These are phyloP conservation scores for Cheilosia urbana DNA, from an alignment of 2,888 invertebrate genomes.

Conservation along the genomic window DNA sequence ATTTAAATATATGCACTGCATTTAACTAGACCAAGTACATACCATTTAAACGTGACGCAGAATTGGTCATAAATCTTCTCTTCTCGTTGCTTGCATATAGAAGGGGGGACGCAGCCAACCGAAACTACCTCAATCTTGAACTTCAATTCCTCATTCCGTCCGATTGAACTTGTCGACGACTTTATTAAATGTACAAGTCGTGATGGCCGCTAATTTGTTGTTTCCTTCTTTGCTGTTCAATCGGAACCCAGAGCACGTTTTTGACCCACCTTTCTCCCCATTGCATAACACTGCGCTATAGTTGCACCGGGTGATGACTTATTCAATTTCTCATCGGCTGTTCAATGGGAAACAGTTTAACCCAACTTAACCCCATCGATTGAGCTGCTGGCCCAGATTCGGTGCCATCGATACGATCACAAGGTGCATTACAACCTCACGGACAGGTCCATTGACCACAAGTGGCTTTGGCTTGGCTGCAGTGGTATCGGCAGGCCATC, in stretches of 20 bases:
- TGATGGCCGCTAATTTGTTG: constrained; percentile 63
- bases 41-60: constrained; percentile 61
- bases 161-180: constrained; percentile 56
- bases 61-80: constrained; percentile 50
- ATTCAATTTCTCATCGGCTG: constrained; percentile 27
- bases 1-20: constrained; percentile 7
- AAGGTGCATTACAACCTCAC: constrained; percentile 42
- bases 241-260: constrained; percentile 63
- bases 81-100: constrained; percentile 4
- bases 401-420: constrained; percentile 11
- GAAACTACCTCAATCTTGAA: constrained; percentile 45
- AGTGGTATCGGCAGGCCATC: background rate
- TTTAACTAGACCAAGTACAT: constrained; percentile 23
- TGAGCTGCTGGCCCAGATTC: constrained; percentile 6
- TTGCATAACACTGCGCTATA: constrained; percentile 7
- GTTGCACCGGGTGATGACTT: constrained; percentile 27
- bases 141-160: constrained; percentile 47
- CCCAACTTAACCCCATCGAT: constrained; percentile 55
- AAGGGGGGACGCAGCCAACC: constrained; percentile 15
- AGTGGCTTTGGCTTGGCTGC: constrained; percentile 30
- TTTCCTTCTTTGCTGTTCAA: constrained; percentile 30
- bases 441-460: constrained; percentile 56
- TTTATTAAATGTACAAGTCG: constrained; percentile 44
- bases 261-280: constrained; percentile 67
- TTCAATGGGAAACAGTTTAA: constrained; percentile 34